These are phyloP conservation scores for Chromis chromis DNA, from an alignment of 2,797 vertebrate genomes.

Conservation along the genomic window DNA sequence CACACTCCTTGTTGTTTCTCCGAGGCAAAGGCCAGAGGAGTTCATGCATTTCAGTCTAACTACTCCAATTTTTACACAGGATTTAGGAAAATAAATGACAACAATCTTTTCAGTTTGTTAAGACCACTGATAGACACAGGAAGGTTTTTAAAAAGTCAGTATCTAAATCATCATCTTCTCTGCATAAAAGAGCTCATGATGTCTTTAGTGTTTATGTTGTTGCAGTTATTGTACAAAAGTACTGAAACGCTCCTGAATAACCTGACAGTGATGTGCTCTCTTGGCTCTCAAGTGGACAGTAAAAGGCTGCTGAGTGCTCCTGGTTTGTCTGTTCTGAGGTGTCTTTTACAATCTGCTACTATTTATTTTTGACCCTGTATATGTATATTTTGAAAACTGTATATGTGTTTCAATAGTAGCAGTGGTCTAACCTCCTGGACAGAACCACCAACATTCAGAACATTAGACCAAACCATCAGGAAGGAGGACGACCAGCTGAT, in stretches of 20 bases:
- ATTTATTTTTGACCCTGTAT: neutral
- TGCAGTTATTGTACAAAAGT: neutral
- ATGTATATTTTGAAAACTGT: neutral
- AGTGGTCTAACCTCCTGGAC: too few relatives aligned
- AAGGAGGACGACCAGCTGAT: neutral
- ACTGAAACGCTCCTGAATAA: neutral
- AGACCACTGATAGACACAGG: neutral
- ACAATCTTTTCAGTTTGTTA: neutral
- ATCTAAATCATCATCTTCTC: neutral
- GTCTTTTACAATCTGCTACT: neutral
- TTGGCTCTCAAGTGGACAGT: neutral
- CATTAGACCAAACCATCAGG: neutral
- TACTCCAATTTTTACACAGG: too few relatives aligned
- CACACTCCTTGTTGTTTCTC: too few relatives aligned
- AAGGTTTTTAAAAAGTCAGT: too few relatives aligned
- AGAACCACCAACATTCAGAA: neutral
- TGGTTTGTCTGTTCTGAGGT: neutral
- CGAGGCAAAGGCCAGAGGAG: neutral
- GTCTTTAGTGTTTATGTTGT: conserved; percentile 17
- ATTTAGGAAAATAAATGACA: too few relatives aligned
- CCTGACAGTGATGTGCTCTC: neutral
- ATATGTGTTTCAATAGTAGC: neutral
- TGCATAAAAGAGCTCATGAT: neutral
- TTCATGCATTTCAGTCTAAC: neutral
- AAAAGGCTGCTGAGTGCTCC: neutral